Percentiles rank a stretch among this genome's conserved stretches.
Conservation (phyloP, 2,797 vertebrate genomes). For the Lepilemur septentrionalis region DNA sequence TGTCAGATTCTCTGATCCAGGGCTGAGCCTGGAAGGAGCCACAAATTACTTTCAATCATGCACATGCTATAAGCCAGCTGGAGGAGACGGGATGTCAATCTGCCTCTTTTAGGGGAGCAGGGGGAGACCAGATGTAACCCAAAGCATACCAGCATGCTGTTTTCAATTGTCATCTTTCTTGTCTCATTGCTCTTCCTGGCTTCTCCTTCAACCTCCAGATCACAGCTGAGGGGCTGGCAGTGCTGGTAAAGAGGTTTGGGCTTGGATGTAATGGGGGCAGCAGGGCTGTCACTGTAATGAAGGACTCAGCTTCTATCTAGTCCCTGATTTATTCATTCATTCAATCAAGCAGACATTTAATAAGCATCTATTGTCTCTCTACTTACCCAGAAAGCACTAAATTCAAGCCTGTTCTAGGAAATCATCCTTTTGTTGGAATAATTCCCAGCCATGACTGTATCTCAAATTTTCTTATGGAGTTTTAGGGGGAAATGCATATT, state of each 20-base stretch:
- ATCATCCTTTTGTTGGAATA: neutral
- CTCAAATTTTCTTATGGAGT: neutral
- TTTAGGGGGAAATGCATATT: neutral
- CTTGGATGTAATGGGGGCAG: neutral
- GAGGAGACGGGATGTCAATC: neutral
- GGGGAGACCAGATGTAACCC: neutral
- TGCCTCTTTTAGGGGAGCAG: neutral
- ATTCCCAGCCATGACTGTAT: neutral
- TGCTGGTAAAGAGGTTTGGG: neutral
- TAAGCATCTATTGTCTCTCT: neutral
- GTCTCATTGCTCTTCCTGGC: neutral
- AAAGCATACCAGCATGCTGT: neutral
- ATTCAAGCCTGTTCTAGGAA: neutral
- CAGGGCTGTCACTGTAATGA: neutral
- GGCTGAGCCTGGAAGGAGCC: constrained; percentile 10
- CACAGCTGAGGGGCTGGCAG: neutral
- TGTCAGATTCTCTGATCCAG: neutral
- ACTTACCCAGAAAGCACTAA: neutral
- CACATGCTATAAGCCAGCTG: neutral
- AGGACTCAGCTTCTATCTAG: neutral
- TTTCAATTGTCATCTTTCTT: neutral
- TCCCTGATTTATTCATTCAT: neutral
- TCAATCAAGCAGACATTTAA: neutral
- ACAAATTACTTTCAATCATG: constrained; percentile 14
- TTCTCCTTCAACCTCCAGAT: neutral